These are phyloP conservation scores for Lagopus leucura DNA, from an alignment of 2,113 vertebrate genomes.

Conservation along the genomic window DNA sequence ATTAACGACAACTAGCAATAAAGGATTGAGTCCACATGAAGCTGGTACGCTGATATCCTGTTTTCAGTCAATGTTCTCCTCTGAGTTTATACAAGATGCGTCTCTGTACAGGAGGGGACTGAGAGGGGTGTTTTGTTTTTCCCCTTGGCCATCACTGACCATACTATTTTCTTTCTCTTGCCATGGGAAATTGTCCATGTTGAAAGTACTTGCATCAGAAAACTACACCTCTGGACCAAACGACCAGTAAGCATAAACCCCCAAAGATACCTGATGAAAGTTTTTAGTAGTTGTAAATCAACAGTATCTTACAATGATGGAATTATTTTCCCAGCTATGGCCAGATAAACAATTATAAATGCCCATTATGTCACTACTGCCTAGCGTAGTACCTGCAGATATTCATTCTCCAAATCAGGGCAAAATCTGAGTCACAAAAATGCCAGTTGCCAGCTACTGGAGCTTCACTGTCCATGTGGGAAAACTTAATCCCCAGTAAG, in stretches of 20 bases:
- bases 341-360: background rate
- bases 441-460: background rate
- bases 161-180: background rate
- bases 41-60: background rate
- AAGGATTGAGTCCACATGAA: background rate
- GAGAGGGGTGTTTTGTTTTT: background rate
- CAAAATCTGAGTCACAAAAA: background rate
- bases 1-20: background rate
- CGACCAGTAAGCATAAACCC: background rate
- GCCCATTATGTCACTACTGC: background rate
- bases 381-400: background rate
- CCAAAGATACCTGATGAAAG: background rate
- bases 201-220: background rate
- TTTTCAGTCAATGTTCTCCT: background rate
- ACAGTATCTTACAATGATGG: background rate
- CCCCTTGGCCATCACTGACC: fast-evolving
- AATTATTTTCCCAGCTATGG: background rate
- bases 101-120: background rate
- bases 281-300: background rate
- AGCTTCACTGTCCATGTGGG: background rate
- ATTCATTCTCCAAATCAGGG: background rate
- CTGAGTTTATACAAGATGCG: background rate
- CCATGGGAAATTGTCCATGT: background rate
- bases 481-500: background rate
- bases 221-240: background rate